Evolutionary conservation across 1,140 invertebrate genomes (phyloP).

Genomic region (Eubasilissa regina): DNA sequence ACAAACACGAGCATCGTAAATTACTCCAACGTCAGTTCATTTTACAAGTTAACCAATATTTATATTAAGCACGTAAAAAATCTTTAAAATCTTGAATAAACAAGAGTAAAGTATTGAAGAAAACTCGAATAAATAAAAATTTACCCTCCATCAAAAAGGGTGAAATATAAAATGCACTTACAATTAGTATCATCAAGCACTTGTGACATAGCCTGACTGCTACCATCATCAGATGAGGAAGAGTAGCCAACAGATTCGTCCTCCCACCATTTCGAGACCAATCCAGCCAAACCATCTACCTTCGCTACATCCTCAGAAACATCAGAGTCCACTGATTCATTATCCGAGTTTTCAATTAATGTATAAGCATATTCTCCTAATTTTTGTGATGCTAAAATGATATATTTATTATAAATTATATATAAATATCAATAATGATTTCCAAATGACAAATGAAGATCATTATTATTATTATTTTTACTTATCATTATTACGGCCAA

Average conservation of each 20-base stretch:
- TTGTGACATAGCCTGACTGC: slow-evolving; percentile 71
- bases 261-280: slow-evolving; percentile 73
- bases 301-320: slow-evolving; percentile 70
- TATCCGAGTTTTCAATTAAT: slow-evolving; percentile 69
- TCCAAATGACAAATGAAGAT: no score
- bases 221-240: slow-evolving; percentile 68
- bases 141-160: no score
- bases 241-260: slow-evolving; percentile 72
- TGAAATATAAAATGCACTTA: slow-evolving; percentile 66
- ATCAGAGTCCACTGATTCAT: slow-evolving; percentile 71
- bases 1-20: no score
- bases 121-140: no score
- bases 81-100: no score
- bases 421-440: no score
- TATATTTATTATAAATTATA: background rate
- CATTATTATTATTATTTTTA: no score
- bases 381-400: slow-evolving; percentile 55
- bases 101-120: no score
- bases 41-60: no score
- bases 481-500: no score
- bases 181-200: slow-evolving; percentile 82
- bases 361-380: slow-evolving; percentile 68
- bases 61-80: no score
- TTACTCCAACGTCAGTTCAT: no score
- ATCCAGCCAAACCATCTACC: slow-evolving; percentile 67